phyloP scores from a whole-genome alignment of 37 sponge, comb jelly and placozoan genomes.

The Eunapius fragilis region DNA sequence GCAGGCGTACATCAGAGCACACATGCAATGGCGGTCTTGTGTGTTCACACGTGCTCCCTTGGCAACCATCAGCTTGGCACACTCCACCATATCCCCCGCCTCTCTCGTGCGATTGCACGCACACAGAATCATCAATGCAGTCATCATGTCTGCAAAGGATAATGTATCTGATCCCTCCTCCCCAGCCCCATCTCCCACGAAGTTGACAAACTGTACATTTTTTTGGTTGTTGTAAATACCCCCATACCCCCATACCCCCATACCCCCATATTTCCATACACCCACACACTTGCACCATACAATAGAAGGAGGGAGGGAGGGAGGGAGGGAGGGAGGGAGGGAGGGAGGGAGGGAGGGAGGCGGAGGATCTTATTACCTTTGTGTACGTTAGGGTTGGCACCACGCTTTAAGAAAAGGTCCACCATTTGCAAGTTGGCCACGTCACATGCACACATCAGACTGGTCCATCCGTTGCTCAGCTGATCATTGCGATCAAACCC shows the following conservation, averaged over 20 bases:
- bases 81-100: constrained; percentile 25
- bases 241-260: no score
- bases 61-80: constrained; percentile 52
- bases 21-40: constrained; percentile 71
- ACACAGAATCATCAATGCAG: constrained; percentile 67
- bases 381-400: constrained; percentile 53
- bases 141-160: constrained; percentile 48
- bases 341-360: no score
- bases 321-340: no score
- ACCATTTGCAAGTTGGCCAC: constrained; percentile 14
- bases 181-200: no score
- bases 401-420: constrained; percentile 31
- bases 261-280: no score
- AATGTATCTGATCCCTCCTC: neutral
- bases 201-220: no score
- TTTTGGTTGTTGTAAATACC: no score
- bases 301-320: no score
- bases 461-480: constrained; percentile 59
- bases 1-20: constrained; percentile 72
- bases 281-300: no score
- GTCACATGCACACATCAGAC: constrained; percentile 65
- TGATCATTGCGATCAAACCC: constrained; percentile 43
- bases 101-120: constrained; percentile 13
- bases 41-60: constrained; percentile 60
- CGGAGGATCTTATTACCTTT: no score